These are phyloP conservation scores for Sphaerophoria taeniata DNA, from an alignment of 2,888 invertebrate species.

Conservation along the genomic window DNA sequence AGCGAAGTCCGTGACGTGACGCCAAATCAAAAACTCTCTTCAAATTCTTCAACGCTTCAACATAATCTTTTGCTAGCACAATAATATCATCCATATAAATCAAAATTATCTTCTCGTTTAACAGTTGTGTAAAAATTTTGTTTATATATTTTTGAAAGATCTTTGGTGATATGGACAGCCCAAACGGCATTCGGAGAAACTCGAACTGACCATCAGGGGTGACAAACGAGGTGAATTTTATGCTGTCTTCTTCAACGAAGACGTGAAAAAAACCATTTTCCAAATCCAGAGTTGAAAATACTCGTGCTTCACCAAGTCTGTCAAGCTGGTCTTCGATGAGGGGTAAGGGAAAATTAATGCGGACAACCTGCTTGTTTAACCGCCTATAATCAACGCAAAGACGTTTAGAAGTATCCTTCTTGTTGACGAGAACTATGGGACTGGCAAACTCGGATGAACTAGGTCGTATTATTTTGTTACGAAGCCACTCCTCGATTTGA, in stretches of 20 bases:
- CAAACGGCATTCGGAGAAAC: conserved; percentile 1
- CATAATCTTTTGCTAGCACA: background rate
- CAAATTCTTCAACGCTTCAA: conserved; percentile 3
- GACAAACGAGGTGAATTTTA: conserved; percentile 75
- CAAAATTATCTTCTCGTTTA: background rate
- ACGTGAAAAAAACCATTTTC: conserved; percentile 66
- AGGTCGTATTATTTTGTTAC: too few relatives aligned
- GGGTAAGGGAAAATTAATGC: background rate
- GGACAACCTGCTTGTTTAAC: background rate
- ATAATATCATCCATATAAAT: background rate
- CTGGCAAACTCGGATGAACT: too few relatives aligned
- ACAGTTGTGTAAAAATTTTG: background rate
- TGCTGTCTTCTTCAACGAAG: conserved; percentile 66
- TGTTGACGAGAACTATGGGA: background rate
- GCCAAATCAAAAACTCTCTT: conserved; percentile 9
- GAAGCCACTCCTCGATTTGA: too few relatives aligned
- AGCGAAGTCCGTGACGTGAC: background rate
- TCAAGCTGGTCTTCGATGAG: conserved; percentile 6
- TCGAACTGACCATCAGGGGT: background rate
- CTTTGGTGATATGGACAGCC: conserved; percentile 1
- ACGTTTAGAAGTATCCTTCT: background rate
- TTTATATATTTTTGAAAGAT: conserved; percentile 14
- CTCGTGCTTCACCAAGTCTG: background rate
- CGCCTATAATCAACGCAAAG: background rate
- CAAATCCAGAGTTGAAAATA: conserved; percentile 7